phyloP scores from a whole-genome alignment of 2,888 invertebrate genomes.

The Eristalis arbustorum region DNA sequence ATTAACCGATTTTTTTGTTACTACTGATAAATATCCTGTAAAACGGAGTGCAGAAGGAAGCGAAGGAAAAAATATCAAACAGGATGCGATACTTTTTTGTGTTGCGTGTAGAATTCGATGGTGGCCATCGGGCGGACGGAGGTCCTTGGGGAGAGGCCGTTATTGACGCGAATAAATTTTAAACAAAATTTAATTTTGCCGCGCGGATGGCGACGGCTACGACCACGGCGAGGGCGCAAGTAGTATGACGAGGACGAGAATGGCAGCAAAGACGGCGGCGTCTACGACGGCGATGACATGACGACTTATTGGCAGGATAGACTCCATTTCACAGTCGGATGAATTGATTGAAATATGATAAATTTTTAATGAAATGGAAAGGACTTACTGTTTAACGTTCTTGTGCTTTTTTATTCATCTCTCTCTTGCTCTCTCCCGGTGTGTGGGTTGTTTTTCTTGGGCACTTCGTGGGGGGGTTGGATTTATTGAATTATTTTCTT shows the following conservation, averaged over 20 bases:
- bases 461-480: constrained; percentile 29
- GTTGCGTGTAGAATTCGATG: constrained; percentile 47
- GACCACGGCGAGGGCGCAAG: not conserved
- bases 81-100: constrained; percentile 58
- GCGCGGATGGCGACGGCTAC: not conserved
- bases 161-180: constrained; percentile 70
- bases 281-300: constrained; percentile 58
- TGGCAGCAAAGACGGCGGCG: constrained; percentile 26
- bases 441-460: constrained; percentile 19
- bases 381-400: constrained; percentile 69
- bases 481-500: constrained; percentile 69
- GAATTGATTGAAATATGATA: constrained; percentile 72
- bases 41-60: constrained; percentile 33
- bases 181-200: constrained; percentile 68
- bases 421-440: constrained; percentile 72
- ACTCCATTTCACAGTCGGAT: constrained; percentile 72
- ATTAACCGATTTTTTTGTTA: constrained; percentile 70
- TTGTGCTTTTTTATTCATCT: constrained; percentile 73
- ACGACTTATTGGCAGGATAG: constrained; percentile 71
- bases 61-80: constrained; percentile 44
- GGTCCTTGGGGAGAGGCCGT: constrained; percentile 61
- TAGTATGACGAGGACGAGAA: not conserved
- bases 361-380: constrained; percentile 72
- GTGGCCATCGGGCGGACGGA: constrained; percentile 2
- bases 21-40: constrained; percentile 70